Base-by-base conservation (phyloP, 64 coral and sea anemone species). In the Stylophora pistillata region DNA sequence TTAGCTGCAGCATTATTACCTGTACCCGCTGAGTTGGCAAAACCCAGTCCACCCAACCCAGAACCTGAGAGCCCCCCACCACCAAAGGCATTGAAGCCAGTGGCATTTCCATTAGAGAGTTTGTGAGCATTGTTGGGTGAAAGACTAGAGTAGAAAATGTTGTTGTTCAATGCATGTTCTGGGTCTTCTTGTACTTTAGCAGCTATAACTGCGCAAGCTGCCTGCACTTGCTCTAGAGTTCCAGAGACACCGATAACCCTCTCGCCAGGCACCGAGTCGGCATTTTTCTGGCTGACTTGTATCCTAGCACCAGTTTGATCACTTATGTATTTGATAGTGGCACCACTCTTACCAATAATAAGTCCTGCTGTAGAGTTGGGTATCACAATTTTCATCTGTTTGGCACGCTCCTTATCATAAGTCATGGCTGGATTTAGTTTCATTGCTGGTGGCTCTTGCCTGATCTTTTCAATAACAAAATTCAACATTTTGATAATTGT, bases 341-440 rank as follows among this genome's bases (percentile, higher is more conserved):
- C 82, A 21, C 97, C 97, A 54, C 87, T 94, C 86, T 95, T 99
- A 27, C 97, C 97, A 47, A 99, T 99, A 60, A 99, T 93, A 87
- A 99, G 92, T 56, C 97, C 97, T 18, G 97, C 97, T 29, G 97
- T 99, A 23, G 97, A 99, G 73, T 99, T 99, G 16, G 97, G 97
- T 12, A 99, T 90, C 9, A 99, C 91, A 47, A 99, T 76, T 90
- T 99, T 99, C 89, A 95, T 95, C 91, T 95, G 93, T 30, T 95
- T 95, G 58, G 93, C 90, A 27, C 97, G 86, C 66, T 99, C 97
- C n/a, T 79, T 90, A 76, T 92, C 92, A 70, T 93, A 92, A 16
- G 90, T 86, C 70, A 89, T 92, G 11, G 88, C 87, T 18, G 90
- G 82, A 78, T 90, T 92, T 71, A 90, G 76, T 85, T 89, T 89